phyloP scores from a whole-genome alignment of 2,113 vertebrate genomes.

The Pristiophorus japonicus region DNA sequence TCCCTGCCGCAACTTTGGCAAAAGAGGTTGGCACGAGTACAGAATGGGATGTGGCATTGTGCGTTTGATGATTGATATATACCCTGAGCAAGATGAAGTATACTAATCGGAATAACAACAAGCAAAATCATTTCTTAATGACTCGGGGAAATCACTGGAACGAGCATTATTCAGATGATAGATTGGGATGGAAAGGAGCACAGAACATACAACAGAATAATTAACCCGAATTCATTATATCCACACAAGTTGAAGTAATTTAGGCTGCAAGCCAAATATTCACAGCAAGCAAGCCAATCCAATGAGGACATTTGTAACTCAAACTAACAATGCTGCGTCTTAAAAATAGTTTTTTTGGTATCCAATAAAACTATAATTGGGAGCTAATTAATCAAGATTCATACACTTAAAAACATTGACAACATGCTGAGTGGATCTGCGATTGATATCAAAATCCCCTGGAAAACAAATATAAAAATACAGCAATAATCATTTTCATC shows the following conservation, averaged over 20 bases:
- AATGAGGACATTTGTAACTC: neutral
- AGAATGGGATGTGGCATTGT: neutral
- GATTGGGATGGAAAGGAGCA: neutral
- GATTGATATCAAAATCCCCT: neutral
- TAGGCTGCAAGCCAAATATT: neutral
- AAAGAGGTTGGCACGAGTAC: neutral
- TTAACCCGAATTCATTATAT: neutral
- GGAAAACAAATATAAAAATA: neutral
- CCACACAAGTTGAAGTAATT: slow-evolving; percentile 3
- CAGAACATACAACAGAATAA: neutral
- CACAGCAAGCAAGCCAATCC: too few relatives aligned
- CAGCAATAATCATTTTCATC: neutral
- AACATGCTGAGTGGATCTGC: neutral
- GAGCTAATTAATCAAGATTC: neutral
- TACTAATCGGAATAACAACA: neutral
- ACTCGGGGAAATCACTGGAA: neutral
- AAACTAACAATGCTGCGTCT: neutral
- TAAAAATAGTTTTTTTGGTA: neutral
- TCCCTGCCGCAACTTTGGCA: neutral
- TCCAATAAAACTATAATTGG: neutral
- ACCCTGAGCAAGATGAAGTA: neutral
- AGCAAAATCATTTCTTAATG: slow-evolving; percentile 7
- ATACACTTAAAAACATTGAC: neutral
- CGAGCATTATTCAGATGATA: neutral
- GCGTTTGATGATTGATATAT: neutral